Percentiles rank a stretch among this genome's conserved stretches.
These are phyloP conservation scores for Thereva unica DNA, from an alignment of 2,888 invertebrate species.

Conservation along the genomic window DNA sequence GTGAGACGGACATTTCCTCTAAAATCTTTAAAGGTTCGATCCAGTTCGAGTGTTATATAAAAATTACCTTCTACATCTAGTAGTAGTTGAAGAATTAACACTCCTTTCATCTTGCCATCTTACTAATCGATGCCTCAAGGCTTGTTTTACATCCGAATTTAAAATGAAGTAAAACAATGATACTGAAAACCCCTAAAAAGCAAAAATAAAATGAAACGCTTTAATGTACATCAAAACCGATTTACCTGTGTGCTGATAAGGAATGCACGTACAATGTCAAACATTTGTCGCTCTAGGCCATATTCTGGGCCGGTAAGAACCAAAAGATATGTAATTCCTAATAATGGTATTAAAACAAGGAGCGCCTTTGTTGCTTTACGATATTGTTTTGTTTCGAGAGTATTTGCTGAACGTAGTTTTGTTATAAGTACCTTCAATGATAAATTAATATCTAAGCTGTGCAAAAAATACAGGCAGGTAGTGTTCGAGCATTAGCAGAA, in stretches of 20 bases:
- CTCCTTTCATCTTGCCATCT: conserved; percentile 66
- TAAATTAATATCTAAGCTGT: conserved; percentile 1
- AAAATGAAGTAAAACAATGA: conserved; percentile 91
- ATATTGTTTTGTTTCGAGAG: conserved; percentile 87
- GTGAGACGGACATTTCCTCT: too few species aligned
- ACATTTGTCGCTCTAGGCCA: conserved; percentile 73
- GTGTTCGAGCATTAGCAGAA: not conserved
- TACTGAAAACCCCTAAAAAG: conserved; percentile 79
- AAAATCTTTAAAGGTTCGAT: too few species aligned
- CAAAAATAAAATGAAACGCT: conserved; percentile 13
- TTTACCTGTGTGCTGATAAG: conserved; percentile 87
- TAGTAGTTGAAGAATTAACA: too few species aligned
- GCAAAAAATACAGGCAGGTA: not conserved
- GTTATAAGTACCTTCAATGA: conserved; percentile 80
- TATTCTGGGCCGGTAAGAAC: conserved; percentile 80
- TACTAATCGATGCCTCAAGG: conserved; percentile 79
- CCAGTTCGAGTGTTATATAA: too few species aligned
- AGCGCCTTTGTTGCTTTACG: conserved; percentile 89
- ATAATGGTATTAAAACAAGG: conserved; percentile 85
- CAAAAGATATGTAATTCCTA: conserved; percentile 88
- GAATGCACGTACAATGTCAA: conserved; percentile 77
- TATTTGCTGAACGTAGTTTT: conserved; percentile 87
- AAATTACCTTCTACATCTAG: too few species aligned
- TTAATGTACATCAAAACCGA: not conserved
- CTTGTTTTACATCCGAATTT: conserved; percentile 88